A percentile compares a stretch with the other conserved stretches of the same genome.
phyloP scores from a whole-genome alignment of 2,113 vertebrate species.

The Tachysurus vachellii region DNA sequence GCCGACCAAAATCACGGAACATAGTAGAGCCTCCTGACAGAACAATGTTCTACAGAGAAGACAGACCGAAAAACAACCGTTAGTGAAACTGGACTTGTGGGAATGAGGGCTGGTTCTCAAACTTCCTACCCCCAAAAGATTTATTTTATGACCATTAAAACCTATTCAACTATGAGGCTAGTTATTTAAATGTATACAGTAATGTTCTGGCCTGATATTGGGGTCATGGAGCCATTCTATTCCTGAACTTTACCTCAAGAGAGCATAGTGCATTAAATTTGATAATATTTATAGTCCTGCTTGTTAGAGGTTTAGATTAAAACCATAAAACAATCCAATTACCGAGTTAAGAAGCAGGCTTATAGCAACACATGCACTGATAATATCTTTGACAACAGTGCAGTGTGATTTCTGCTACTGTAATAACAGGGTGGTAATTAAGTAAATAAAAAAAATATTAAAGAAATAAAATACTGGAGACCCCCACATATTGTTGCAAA shows the following conservation, averaged over 20 bases:
- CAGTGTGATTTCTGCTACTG: not conserved
- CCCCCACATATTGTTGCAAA: not conserved
- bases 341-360: not conserved
- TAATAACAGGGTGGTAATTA: not conserved
- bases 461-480: not conserved
- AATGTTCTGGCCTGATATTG: not conserved
- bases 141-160: not conserved
- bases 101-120: not conserved
- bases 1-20: slow-evolving; percentile 98
- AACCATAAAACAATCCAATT: not conserved
- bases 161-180: not conserved
- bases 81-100: not conserved
- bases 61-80: not conserved
- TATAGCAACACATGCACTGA: not conserved
- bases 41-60: slow-evolving; percentile 76
- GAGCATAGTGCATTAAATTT: not conserved
- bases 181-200: not conserved
- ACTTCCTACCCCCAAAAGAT: not conserved
- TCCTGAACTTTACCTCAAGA: not conserved
- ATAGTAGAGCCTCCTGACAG: slow-evolving; percentile 98
- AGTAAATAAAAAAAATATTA: not conserved
- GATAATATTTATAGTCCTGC: not conserved
- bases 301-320: not conserved
- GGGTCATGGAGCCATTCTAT: not conserved
- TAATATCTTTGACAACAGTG: not conserved